Evolutionary conservation across 2,888 invertebrate genomes (phyloP), one percentile per base, ranked within the genome.

Genomic region (Cosmia pyralina): DNA sequence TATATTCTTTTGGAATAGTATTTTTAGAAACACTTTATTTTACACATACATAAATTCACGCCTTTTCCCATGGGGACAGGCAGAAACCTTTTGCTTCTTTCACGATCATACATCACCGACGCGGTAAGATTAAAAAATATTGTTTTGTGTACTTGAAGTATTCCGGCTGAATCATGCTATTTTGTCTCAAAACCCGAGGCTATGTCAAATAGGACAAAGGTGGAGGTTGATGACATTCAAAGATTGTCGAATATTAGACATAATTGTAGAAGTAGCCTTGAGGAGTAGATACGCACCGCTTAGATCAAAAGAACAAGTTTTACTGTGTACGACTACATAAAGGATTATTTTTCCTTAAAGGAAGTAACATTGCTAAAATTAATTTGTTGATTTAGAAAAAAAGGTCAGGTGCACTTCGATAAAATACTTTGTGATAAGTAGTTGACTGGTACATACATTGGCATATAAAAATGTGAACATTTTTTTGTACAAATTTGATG

Each of bases 261-360:
- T 81, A 83, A 84, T 81, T 81, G 75, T 69, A 58, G 44, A 44
- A n/a, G 17, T 48, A 72, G 52, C 82, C 83, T 84, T 84, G 82
- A 69, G 11, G 17, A 53, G 6, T 38, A 50, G 34, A 73, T 19
- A 44, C 52, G 17, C 19, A 34, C 22, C 19, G 50, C 19, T 11
- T 8, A 58, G 17, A 63, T 19, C 5, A 62, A 72, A 79, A 83
- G 22, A 67, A 72, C 64, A 71, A 62, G 19, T 28, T 57, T 53
- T 4, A 8, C 4, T 7, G 11, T 8, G 28, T 48, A 41, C 28
- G 19, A 17, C 10, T 38, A n/a, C n/a, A n/a, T 59, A 60, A 22
- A 66, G n/a, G n/a, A 60, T 52, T 46, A 10, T 28, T 48, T 72
- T 67, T 72, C 52, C 59, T 5, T 48, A 5, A 4, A 72, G 75